Base-by-base conservation (phyloP, 2,113 vertebrate species). In the Chascanopsetta lugubris region DNA sequence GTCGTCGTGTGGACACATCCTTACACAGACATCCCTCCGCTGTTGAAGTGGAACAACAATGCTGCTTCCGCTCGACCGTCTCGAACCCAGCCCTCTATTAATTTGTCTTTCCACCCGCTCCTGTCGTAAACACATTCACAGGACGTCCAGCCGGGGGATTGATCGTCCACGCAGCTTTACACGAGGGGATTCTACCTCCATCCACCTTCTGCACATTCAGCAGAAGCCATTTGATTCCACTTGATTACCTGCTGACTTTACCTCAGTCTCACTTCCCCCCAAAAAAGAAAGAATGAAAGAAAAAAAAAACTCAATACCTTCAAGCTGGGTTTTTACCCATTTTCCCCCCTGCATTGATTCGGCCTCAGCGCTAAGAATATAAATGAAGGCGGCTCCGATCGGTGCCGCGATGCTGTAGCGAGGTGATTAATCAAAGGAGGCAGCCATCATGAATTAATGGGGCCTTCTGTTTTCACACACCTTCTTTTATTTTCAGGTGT, bases 241-340 rank as follows among this genome's bases (percentile, higher is more conserved):
- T 78, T 61, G 27, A 90, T 91, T 82, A 81, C 85, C 58, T 76
- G 75, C 74, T 67, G 78, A 76, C 70, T 69, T 55, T 12, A 22
- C 48, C 34, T 71, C 68, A 67, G 25, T 73, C 70, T 59, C 22
- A 58, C 50, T 69, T 62, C 0, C n/a, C n/a, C n/a, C n/a, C 48
- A 66, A 73, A 73, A 66, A 75, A 45, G 10, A 56, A 9, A 7
- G 22, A 8, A 24, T 38, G n/a, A n/a, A n/a, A n/a, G n/a, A n/a
- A n/a, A 47, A 74, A 75, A 55, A 50, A 69, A 59, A 48, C 69
- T 51, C 80, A 51, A 64, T 70, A 79, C 36, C 60, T 56, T 76
- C 67, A 71, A 68, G 57, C 48, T 0, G 53, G 21, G 57, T 65
- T 75, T 83, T 75, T 47, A 18, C 24, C 27, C 36, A 13, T 47